phyloP scores from a whole-genome alignment of 1,140 invertebrate genomes.

The Onthophagus taurus region DNA sequence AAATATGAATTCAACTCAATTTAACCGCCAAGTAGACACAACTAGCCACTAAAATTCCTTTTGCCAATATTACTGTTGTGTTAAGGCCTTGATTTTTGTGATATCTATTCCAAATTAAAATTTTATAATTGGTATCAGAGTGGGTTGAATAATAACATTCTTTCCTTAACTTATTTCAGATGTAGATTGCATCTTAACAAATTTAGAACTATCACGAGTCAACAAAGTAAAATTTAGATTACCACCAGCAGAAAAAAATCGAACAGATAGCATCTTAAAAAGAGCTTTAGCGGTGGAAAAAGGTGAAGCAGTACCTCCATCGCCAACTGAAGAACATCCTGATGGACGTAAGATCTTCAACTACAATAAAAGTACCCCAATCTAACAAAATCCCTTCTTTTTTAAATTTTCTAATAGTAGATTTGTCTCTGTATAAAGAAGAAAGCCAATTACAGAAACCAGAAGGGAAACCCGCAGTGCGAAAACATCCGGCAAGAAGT shows the following conservation, averaged over 20 bases:
- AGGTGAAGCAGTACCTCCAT: constrained; percentile 50
- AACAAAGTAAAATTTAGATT: constrained; percentile 63
- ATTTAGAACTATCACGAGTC: constrained; percentile 64
- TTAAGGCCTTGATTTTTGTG: neutral
- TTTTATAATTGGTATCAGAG: too few relatives aligned
- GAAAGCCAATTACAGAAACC: constrained; percentile 68
- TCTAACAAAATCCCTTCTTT: neutral
- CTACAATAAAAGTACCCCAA: neutral
- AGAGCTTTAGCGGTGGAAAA: constrained; percentile 74
- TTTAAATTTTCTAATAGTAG: constrained; percentile 48
- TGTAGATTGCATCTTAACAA: constrained; percentile 82
- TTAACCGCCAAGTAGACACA: too few relatives aligned
- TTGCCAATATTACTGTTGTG: constrained; percentile 1
- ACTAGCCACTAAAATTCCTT: constrained; percentile 2
- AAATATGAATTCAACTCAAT: too few relatives aligned
- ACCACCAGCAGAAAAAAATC: constrained; percentile 58
- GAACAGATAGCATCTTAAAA: constrained; percentile 76
- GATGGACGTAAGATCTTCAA: constrained; percentile 61
- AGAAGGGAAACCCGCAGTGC: constrained; percentile 35
- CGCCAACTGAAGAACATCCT: constrained; percentile 72
- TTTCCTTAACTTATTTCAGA: constrained; percentile 61
- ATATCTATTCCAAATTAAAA: neutral
- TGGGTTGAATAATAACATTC: too few relatives aligned
- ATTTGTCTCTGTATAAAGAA: constrained; percentile 67
- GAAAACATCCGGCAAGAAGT: neutral